phyloP scores from a whole-genome alignment of 2,888 invertebrate genomes.

The Tachina fera region DNA sequence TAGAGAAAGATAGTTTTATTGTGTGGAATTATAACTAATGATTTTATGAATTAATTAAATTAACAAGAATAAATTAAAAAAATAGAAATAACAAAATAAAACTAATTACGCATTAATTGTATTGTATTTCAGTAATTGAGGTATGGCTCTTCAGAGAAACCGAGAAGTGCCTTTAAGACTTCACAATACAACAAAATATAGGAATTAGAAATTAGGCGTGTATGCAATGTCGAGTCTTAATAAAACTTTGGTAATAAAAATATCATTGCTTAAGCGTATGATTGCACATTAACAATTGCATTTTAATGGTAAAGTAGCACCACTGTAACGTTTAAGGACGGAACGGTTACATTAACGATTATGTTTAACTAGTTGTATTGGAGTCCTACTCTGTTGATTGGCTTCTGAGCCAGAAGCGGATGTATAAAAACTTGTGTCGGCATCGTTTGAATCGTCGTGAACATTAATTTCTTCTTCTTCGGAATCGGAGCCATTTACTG shows the following conservation, averaged over 20 bases:
- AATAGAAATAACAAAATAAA: neutral
- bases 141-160: constrained; percentile 40
- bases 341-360: constrained; percentile 76
- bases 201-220: constrained; percentile 32
- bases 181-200: constrained; percentile 31
- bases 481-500: constrained; percentile 80
- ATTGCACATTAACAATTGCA: constrained; percentile 71
- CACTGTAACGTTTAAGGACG: constrained; percentile 27
- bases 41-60: constrained; percentile 23
- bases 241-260: constrained; percentile 69
- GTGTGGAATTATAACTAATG: constrained; percentile 14
- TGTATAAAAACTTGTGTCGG: constrained; percentile 71
- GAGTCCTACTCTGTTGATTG: constrained; percentile 73
- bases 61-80: constrained; percentile 12
- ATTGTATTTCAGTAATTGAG: constrained; percentile 50
- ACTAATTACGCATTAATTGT: constrained; percentile 20
- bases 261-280: constrained; percentile 68
- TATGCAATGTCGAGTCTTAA: constrained; percentile 65
- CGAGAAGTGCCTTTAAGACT: constrained; percentile 51
- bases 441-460: constrained; percentile 86
- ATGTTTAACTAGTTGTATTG: constrained; percentile 82
- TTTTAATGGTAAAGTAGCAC: constrained; percentile 61
- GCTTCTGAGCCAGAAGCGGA: constrained; percentile 62
- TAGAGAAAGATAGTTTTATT: neutral
- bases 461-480: constrained; percentile 92